Percentiles rank a stretch among this genome's conserved stretches.
Conservation (phyloP, 1,140 invertebrate genomes). For the Amyelois transitella region DNA sequence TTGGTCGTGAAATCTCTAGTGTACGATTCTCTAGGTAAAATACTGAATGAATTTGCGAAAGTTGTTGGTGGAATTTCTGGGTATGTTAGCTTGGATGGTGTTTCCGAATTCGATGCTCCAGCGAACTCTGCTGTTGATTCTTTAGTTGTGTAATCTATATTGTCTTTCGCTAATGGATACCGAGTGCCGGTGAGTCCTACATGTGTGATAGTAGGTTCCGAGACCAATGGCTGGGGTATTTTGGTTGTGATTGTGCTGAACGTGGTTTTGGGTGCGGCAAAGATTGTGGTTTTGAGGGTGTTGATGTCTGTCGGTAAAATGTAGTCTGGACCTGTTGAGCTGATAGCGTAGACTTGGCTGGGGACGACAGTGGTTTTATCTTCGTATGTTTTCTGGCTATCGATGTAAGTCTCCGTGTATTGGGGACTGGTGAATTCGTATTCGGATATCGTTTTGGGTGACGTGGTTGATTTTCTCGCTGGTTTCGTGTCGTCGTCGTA, state of each 20-base stretch:
- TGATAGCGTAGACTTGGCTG: slow-evolving; percentile 3
- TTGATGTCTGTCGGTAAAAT: background rate
- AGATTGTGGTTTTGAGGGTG: background rate
- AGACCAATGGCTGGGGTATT: background rate
- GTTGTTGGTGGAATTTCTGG: background rate
- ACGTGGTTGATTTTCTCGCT: slow-evolving; percentile 18
- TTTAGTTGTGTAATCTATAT: no score
- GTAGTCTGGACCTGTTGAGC: slow-evolving; percentile 1
- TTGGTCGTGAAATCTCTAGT: background rate
- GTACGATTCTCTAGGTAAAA: background rate
- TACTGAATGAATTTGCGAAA: background rate
- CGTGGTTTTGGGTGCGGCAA: slow-evolving; percentile 3
- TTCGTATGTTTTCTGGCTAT: slow-evolving; percentile 35
- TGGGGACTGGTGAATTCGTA: slow-evolving; percentile 41
- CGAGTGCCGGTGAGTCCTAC: slow-evolving; percentile 1
- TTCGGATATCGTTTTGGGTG: slow-evolving; percentile 33
- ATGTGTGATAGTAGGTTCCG: slow-evolving; percentile 3
- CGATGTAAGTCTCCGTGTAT: slow-evolving; percentile 30
- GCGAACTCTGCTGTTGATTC: background rate
- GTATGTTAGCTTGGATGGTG: background rate
- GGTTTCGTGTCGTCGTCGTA: slow-evolving; percentile 48
- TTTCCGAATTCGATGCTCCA: background rate
- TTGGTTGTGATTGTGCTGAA: slow-evolving; percentile 5
- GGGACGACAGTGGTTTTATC: slow-evolving; percentile 17
- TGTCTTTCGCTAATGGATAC: background rate